Evolutionary conservation across 1,140 invertebrate species (phyloP).

Genomic region (Holotrichia oblita): DNA sequence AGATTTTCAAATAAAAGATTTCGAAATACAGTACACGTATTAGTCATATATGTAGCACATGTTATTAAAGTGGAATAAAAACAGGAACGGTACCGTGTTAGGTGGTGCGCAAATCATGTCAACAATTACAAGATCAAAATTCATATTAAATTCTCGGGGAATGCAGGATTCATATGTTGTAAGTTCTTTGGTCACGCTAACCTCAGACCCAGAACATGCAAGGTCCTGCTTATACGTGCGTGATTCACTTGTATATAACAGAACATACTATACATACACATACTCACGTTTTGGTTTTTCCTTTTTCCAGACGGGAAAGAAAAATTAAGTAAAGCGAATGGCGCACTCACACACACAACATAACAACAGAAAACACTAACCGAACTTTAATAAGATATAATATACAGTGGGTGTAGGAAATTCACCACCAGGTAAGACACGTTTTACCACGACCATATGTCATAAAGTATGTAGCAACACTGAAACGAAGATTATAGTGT

Average conservation of each 20-base stretch:
- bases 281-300: conserved; percentile 43
- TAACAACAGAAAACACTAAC: conserved; percentile 9
- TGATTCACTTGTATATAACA: conserved; percentile 49
- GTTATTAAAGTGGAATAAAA: not conserved
- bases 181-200: conserved; percentile 39
- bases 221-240: conserved; percentile 44
- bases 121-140: conserved; percentile 52
- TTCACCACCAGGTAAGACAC: not conserved
- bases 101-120: conserved; percentile 47
- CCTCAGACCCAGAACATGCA: conserved; percentile 39
- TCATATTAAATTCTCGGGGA: conserved; percentile 46
- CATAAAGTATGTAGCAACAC: conserved; percentile 20
- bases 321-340: conserved; percentile 12
- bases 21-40: too few species aligned
- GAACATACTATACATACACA: conserved; percentile 38
- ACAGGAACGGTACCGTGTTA: conserved; percentile 13
- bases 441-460: not conserved
- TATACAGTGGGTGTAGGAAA: not conserved
- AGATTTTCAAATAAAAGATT: too few species aligned
- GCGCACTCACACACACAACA: not conserved
- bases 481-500: not conserved
- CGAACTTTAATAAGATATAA: conserved; percentile 3
- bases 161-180: conserved; percentile 48
- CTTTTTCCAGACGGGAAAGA: conserved; percentile 35
- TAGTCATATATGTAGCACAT: not conserved